These are phyloP conservation scores for Mesocricetus auratus DNA, from an alignment of 2,113 vertebrate species.

Conservation along the genomic window DNA sequence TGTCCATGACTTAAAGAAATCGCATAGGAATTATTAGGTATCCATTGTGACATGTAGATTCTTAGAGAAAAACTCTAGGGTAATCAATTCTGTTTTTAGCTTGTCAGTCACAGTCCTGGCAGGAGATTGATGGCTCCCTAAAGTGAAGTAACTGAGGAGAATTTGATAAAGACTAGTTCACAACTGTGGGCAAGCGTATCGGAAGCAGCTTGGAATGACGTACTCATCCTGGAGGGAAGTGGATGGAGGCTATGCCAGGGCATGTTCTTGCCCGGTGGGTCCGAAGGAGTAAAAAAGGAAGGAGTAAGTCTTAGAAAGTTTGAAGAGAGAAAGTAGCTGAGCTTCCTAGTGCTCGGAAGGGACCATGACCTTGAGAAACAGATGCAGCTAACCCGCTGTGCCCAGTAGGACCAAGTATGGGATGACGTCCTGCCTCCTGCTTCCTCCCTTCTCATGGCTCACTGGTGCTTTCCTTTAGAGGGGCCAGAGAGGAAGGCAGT, in stretches of 20 bases:
- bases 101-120: conserved; percentile 3
- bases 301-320: not conserved
- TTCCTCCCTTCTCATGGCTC: too few relatives aligned
- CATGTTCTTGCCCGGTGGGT: too few relatives aligned
- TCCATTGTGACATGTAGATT: not conserved
- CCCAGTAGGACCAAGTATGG: not conserved
- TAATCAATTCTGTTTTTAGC: conserved; percentile 21
- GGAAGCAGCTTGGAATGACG: not conserved
- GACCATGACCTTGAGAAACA: too few relatives aligned
- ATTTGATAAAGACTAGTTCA: not conserved
- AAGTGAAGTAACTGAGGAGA: not conserved
- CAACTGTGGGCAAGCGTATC: not conserved
- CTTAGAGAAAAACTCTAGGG: conserved; percentile 40
- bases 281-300: not conserved
- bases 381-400: not conserved
- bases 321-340: not conserved
- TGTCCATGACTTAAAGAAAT: not conserved
- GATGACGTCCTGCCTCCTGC: not conserved
- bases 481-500: not conserved
- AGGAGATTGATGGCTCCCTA: conserved; percentile 47
- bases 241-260: not conserved
- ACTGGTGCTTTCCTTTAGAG: not conserved
- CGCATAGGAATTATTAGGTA: not conserved
- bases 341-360: not conserved
- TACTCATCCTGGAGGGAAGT: not conserved